Conservation (phyloP, 2,113 vertebrate genomes). For the Bujurquina vittata region DNA sequence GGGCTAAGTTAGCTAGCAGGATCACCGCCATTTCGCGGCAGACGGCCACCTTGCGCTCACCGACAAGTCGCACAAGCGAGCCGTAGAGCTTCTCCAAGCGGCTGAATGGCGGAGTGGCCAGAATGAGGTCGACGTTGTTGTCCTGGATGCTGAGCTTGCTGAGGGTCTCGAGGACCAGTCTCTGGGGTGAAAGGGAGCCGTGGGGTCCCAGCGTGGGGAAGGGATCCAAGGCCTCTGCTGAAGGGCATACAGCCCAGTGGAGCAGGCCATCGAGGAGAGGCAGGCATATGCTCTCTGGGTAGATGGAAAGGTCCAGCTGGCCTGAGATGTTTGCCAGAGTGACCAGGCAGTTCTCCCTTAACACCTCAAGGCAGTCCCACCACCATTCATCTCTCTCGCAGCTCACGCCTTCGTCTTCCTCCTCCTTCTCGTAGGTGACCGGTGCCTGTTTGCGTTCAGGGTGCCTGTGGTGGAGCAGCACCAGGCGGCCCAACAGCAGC, state of each 20-base stretch:
- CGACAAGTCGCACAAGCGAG: conserved; percentile 95
- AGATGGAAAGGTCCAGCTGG: conserved; percentile 96
- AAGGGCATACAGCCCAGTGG: conserved; percentile 98
- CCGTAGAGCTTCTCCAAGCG: conserved; percentile 97
- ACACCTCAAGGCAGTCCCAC: conserved; percentile 98
- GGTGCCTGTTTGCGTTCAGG: conserved; percentile 96
- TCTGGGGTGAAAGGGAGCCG: conserved; percentile 95
- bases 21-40: conserved; percentile 99
- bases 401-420: conserved; percentile 93
- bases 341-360: conserved; percentile 96
- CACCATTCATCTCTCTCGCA: conserved; percentile 97
- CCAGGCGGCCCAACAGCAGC: conserved; percentile 92
- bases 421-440: conserved; percentile 97
- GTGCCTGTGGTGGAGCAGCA: conserved; percentile 96
- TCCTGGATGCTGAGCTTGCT: conserved; percentile 99
- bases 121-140: conserved; percentile 99
- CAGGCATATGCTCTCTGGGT: conserved; percentile 97
- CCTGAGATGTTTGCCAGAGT: conserved; percentile 98
- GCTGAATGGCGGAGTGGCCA: conserved; percentile 96
- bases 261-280: conserved; percentile 97
- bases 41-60: conserved; percentile 96
- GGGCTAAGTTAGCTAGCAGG: conserved; percentile 95
- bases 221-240: conserved; percentile 96
- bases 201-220: conserved; percentile 94
- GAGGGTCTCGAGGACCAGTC: conserved; percentile 98